phyloP scores from a whole-genome alignment of 2,888 invertebrate genomes.

The Idaea straminata region DNA sequence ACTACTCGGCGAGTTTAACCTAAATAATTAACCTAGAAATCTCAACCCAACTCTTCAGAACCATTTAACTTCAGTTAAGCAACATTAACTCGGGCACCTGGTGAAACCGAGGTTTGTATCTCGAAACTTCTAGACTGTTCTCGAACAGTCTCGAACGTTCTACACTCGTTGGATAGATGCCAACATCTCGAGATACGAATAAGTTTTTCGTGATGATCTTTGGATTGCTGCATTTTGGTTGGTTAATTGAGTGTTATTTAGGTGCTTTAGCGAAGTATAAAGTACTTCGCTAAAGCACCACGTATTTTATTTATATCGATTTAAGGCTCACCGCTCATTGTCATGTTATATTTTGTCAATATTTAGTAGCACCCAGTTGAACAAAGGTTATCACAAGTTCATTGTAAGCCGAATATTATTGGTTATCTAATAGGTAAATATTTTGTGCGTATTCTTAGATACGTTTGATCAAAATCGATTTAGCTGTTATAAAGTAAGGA shows the following conservation, averaged over 20 bases:
- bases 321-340: background rate
- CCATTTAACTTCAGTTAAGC: background rate
- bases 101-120: background rate
- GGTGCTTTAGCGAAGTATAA: background rate
- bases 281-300: too few species aligned
- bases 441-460: too few species aligned
- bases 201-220: constrained; percentile 7
- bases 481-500: too few species aligned
- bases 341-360: background rate
- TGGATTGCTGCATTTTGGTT: background rate
- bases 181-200: background rate
- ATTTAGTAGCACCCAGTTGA: background rate
- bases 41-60: background rate
- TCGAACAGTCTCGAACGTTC: constrained; percentile 8
- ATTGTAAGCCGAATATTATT: too few species aligned
- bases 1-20: background rate
- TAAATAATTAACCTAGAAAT: background rate
- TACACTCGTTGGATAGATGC: constrained; percentile 16
- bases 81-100: background rate
- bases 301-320: background rate
- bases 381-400: too few species aligned
- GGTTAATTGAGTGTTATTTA: background rate
- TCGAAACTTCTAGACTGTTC: background rate
- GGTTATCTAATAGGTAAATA: too few species aligned
- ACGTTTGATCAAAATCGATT: too few species aligned